Percentiles rank a stretch among this genome's conserved stretches.
These are phyloP conservation scores for Tichodroma muraria DNA, from an alignment of 2,113 vertebrate genomes.

Conservation along the genomic window DNA sequence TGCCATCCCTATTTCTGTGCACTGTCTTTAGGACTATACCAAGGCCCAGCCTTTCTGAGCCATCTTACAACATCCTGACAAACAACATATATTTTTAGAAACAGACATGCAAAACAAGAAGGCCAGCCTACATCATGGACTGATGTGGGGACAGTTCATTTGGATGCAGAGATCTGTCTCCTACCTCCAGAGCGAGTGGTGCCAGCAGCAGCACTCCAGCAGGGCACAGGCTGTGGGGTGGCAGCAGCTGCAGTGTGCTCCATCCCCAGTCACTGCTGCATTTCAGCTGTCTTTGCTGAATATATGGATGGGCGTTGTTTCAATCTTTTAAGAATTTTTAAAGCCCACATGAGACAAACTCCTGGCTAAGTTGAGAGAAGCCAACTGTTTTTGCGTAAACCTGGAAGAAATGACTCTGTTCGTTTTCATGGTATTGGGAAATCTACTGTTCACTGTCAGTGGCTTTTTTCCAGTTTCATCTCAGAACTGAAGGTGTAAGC, in stretches of 20 bases:
- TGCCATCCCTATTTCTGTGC: neutral
- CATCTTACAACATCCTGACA: neutral
- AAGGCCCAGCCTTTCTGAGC: neutral
- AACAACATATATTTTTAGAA: neutral
- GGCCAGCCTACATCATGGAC: neutral
- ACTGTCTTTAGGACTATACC: neutral
- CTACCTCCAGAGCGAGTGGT: accelerated
- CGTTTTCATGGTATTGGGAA: neutral
- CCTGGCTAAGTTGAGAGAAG: neutral
- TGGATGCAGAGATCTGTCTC: neutral
- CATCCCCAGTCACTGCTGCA: neutral
- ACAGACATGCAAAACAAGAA: neutral
- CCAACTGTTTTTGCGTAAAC: neutral
- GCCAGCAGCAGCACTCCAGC: neutral
- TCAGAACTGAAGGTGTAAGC: neutral
- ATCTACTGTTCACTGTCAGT: neutral
- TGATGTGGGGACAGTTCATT: neutral
- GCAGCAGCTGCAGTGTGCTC: neutral
- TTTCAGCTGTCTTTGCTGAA: neutral
- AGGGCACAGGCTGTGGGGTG: neutral
- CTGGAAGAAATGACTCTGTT: neutral
- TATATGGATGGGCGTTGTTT: neutral
- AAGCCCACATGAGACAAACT: neutral
- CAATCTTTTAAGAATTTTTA: neutral
- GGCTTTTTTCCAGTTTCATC: neutral